A percentile compares a stretch with the other conserved stretches of the same genome.
Conservation (phyloP, 1,140 invertebrate species). For the Melipona quadrifasciata region DNA sequence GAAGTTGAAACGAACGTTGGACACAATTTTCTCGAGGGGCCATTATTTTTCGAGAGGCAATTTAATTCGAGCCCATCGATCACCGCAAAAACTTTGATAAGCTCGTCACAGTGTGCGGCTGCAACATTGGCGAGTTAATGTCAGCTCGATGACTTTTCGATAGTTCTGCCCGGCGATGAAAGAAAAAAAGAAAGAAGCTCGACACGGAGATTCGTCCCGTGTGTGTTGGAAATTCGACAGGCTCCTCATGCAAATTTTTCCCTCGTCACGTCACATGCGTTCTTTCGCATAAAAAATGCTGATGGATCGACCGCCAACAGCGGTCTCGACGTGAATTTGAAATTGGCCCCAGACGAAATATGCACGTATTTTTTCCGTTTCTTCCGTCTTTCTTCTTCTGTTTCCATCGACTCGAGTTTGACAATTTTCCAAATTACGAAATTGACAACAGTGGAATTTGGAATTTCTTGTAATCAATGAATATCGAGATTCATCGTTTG, state of each 20-base stretch:
- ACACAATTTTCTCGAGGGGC: too few relatives aligned
- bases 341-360: background rate
- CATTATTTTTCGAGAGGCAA: conserved; percentile 9
- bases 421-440: too few relatives aligned
- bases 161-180: conserved; percentile 71
- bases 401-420: accelerated
- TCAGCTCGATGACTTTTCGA: conserved; percentile 80
- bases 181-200: conserved; percentile 16
- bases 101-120: conserved; percentile 44
- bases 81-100: conserved; percentile 57
- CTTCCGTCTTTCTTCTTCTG: background rate
- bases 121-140: conserved; percentile 69
- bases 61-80: conserved; percentile 59
- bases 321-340: background rate
- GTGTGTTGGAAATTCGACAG: conserved; percentile 66
- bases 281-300: conserved; percentile 78
- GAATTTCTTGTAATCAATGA: too few relatives aligned
- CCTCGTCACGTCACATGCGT: conserved; percentile 78
- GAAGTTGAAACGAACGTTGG: background rate
- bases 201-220: background rate
- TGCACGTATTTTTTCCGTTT: too few relatives aligned
- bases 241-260: conserved; percentile 79
- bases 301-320: conserved; percentile 68
- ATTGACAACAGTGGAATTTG: too few relatives aligned
- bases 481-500: too few relatives aligned